phyloP scores from a whole-genome alignment of 64 coral and sea anemone genomes.

The Actinia tenebrosa region DNA sequence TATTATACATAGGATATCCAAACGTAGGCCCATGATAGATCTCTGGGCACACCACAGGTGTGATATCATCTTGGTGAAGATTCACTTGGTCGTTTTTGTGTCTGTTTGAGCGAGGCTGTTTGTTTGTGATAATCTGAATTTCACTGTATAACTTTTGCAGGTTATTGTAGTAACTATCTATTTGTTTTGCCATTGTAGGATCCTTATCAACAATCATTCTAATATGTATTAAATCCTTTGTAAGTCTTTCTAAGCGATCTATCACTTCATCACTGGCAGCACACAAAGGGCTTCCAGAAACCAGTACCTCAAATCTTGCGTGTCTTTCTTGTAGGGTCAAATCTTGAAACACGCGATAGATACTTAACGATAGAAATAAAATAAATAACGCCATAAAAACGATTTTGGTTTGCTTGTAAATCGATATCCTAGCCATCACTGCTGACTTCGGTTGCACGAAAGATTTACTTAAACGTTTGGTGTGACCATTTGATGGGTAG shows the following conservation, averaged over 20 bases:
- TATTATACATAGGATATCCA: slow-evolving; percentile 85
- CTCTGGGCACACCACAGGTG: slow-evolving; percentile 66
- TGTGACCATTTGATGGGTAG: no score
- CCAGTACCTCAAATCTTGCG: not conserved
- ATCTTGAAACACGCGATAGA: not conserved
- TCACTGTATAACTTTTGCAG: slow-evolving; percentile 73
- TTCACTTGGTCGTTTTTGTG: slow-evolving; percentile 14
- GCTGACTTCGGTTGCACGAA: not conserved
- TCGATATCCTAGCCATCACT: not conserved
- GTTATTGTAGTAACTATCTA: slow-evolving; percentile 75
- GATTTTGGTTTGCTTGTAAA: slow-evolving; percentile 5
- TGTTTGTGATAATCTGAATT: slow-evolving; percentile 74
- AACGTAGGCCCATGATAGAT: slow-evolving; percentile 67
- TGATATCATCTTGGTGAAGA: slow-evolving; percentile 13
- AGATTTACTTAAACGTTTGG: not conserved
- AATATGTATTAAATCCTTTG: slow-evolving; percentile 57
- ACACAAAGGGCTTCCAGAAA: slow-evolving; percentile 59
- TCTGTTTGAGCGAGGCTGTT: not conserved
- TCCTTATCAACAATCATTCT: slow-evolving; percentile 70
- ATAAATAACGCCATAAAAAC: not conserved
- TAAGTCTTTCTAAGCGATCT: slow-evolving; percentile 39
- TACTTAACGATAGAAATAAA: not conserved
- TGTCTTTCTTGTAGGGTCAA: not conserved
- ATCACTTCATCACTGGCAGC: slow-evolving; percentile 41
- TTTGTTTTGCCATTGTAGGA: slow-evolving; percentile 60